Percentiles rank a stretch among this genome's conserved stretches.
phyloP scores from a whole-genome alignment of 2,888 invertebrate species.

The Julus scanicus region DNA sequence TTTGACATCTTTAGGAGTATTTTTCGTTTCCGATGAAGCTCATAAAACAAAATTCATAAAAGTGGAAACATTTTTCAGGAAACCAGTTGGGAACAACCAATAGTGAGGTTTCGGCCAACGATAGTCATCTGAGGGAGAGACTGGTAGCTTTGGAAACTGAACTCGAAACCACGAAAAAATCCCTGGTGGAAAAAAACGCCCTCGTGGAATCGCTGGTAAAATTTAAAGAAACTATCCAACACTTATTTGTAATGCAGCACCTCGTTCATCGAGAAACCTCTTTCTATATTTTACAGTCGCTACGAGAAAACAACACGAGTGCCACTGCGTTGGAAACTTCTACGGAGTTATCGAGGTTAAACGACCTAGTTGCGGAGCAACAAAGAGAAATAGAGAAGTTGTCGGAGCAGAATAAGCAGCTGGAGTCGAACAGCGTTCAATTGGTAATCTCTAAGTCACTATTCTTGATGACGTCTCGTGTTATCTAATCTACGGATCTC shows the following conservation, averaged over 20 bases:
- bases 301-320: neutral
- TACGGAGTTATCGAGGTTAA: constrained; percentile 10
- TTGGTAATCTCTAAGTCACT: neutral
- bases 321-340: neutral
- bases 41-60: no score
- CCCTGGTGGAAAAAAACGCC: constrained; percentile 22
- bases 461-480: no score
- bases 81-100: neutral
- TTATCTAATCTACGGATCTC: no score
- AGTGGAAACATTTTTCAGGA: neutral
- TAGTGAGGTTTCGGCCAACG: neutral
- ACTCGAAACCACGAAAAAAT: neutral
- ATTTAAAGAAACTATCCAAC: neutral
- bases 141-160: constrained; percentile 7
- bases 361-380: neutral
- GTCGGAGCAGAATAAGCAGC: constrained; percentile 16
- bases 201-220: neutral
- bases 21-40: no score
- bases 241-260: no score
- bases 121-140: constrained; percentile 20
- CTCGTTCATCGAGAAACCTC: no score
- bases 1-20: no score
- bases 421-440: neutral
- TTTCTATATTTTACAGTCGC: neutral
- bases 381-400: neutral